phyloP scores from a whole-genome alignment of 2,113 vertebrate genomes.

The Cyrtonyx montezumae region DNA sequence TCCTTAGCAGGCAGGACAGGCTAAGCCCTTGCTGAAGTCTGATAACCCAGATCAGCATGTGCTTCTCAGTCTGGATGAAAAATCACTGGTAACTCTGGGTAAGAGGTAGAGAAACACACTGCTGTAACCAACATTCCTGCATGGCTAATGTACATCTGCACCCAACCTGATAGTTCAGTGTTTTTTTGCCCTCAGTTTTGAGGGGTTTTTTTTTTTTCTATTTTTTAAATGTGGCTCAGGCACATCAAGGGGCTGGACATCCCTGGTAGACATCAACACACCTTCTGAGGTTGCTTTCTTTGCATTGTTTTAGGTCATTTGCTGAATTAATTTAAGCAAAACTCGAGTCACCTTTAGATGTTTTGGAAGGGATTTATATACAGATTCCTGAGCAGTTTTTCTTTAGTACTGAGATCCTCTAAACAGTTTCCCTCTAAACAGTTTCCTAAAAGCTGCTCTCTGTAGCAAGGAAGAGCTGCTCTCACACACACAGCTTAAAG shows the following conservation, averaged over 20 bases:
- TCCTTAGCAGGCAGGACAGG: neutral
- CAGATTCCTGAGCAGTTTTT: neutral
- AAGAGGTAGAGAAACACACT: neutral
- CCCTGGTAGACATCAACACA: neutral
- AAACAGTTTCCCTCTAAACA: neutral
- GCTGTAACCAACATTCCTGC: neutral
- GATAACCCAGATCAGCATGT: neutral
- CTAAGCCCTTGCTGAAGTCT: neutral
- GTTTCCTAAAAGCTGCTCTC: neutral
- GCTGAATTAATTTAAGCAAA: neutral
- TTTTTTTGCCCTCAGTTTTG: too few relatives aligned
- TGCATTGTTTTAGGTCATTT: neutral
- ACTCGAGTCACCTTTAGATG: neutral
- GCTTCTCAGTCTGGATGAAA: neutral
- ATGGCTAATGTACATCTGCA: neutral
- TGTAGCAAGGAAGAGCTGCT: neutral
- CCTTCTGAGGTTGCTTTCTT: neutral
- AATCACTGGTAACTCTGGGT: neutral
- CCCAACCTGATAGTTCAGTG: too few relatives aligned
- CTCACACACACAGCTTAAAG: accelerated
- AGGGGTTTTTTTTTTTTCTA: too few relatives aligned
- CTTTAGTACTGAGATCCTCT: neutral
- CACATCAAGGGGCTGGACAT: too few relatives aligned
- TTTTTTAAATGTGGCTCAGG: too few relatives aligned
- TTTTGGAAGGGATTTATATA: neutral